Evolutionary conservation across 92 coral and sea anemone genomes (phyloP), one percentile per base, ranked within the genome.

Genomic region (Desmophyllum pertusum): DNA sequence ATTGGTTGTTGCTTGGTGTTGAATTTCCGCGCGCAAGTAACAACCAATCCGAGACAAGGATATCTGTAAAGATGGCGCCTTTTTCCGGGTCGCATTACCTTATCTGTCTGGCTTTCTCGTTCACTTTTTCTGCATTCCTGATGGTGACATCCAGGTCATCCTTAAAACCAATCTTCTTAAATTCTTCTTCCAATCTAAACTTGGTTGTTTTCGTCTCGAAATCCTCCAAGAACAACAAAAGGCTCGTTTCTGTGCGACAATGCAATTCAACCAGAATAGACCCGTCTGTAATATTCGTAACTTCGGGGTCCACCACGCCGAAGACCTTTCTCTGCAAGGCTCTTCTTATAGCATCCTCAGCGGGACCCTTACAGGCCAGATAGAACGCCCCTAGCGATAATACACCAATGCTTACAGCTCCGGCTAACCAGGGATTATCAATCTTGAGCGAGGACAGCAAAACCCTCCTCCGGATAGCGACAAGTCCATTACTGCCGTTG

Each of bases 381-480:
- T 81, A 81, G 71, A 81, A 81, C 25, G 85, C 85, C 39, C 85
- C 85, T n/a, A 81, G 17, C 23, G 85, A 69, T 55, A 81, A 81
- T 39, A 78, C 77, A 5, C 85, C 85, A 41, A 81, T 21, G 10
- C 77, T 81, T 19, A 81, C 85, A 39, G 85, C 77, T 25, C 85
- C 85, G 8, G 85, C 85, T 29, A 81, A 27, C 85, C 85, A 81
- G 37, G 53, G 55, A 35, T 81, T 81, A 41, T 81, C 85, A 52
- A 81, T 81, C 85, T 69, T 81, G 51, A 81, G 85, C 3, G 85
- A 69, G n/a, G 41, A 79, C 30, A 19, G 84, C n/a, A 81, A 69
- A 81, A 69, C 41, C 55, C 68, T 29, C 67, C 85, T 3, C 77
- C 76, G 13, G 68, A 37, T 3, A 81, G 70, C 5, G 85, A 81